Evolutionary conservation across 2,888 invertebrate genomes (phyloP).

Genomic region (Neuroscelio doddi): DNA sequence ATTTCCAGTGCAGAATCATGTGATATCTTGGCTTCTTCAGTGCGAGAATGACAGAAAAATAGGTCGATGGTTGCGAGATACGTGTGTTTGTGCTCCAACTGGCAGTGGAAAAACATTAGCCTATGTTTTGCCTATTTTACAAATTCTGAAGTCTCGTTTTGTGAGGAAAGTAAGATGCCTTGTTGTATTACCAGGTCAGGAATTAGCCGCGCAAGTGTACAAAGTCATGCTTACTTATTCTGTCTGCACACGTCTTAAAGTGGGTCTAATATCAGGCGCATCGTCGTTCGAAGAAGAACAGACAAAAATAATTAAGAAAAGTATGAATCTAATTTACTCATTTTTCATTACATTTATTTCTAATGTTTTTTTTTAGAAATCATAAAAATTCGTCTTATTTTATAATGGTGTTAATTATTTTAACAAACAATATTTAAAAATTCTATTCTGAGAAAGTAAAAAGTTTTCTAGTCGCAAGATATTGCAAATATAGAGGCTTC

Average conservation of each 20-base stretch:
- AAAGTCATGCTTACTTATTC: slow-evolving; percentile 85
- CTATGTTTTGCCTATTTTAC: slow-evolving; percentile 91
- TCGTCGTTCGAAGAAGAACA: slow-evolving; percentile 81
- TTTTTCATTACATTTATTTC: too few relatives aligned
- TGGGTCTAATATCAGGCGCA: slow-evolving; percentile 81
- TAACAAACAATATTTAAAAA: too few relatives aligned
- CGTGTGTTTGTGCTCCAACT: slow-evolving; percentile 97
- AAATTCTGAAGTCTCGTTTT: slow-evolving; percentile 77
- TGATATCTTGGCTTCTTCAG: slow-evolving; percentile 84
- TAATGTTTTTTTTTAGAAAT: too few relatives aligned
- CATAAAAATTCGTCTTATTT: too few relatives aligned
- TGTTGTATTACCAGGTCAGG: slow-evolving; percentile 93
- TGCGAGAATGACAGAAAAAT: slow-evolving; percentile 76
- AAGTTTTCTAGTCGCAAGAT: too few relatives aligned
- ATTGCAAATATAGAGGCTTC: neutral
- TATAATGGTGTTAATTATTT: too few relatives aligned
- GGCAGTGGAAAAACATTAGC: slow-evolving; percentile 98
- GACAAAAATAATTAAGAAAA: slow-evolving; percentile 67
- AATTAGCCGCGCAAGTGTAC: slow-evolving; percentile 91
- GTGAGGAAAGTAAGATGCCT: slow-evolving; percentile 84
- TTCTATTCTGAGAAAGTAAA: too few relatives aligned
- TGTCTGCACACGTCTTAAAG: slow-evolving; percentile 79
- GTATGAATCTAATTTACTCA: too few relatives aligned
- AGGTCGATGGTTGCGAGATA: slow-evolving; percentile 84
- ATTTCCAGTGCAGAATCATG: slow-evolving; percentile 89